These are phyloP conservation scores for Brachypalpus laphriformis DNA, from an alignment of 2,888 invertebrate species.

Conservation along the genomic window DNA sequence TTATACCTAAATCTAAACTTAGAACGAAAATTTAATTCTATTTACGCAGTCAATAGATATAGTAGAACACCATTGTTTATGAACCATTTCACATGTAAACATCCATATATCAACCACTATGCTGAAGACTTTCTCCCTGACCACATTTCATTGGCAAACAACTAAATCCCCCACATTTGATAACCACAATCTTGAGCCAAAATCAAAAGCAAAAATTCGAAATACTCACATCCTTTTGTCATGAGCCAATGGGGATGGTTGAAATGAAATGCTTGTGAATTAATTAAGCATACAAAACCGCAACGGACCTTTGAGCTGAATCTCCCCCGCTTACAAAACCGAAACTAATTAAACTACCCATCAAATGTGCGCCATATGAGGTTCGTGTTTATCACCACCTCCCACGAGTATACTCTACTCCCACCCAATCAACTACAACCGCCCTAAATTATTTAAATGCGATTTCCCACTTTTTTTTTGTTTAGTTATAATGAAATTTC, in stretches of 20 bases:
- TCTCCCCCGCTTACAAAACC: slow-evolving; percentile 19
- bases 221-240: not conserved
- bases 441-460: slow-evolving; percentile 32
- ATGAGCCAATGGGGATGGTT: slow-evolving; percentile 7
- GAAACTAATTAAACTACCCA: slow-evolving; percentile 53
- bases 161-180: not conserved
- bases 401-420: not conserved
- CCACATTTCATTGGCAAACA: too few relatives aligned
- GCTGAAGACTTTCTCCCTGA: too few relatives aligned
- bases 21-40: too few relatives aligned
- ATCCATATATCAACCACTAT: too few relatives aligned
- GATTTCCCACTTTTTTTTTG: not conserved
- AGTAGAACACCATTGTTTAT: too few relatives aligned
- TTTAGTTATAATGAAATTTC: not conserved
- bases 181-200: not conserved
- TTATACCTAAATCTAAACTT: too few relatives aligned
- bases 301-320: slow-evolving; percentile 19
- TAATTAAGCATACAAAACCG: slow-evolving; percentile 50
- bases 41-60: too few relatives aligned
- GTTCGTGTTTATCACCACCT: not conserved
- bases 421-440: not conserved
- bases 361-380: slow-evolving; percentile 25
- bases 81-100: too few relatives aligned
- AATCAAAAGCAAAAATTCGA: not conserved
- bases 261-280: slow-evolving; percentile 53